A percentile compares a stretch with the other conserved stretches of the same genome.
Conservation (phyloP, 2,113 vertebrate genomes). For the Thalassarche chlororhynchos region DNA sequence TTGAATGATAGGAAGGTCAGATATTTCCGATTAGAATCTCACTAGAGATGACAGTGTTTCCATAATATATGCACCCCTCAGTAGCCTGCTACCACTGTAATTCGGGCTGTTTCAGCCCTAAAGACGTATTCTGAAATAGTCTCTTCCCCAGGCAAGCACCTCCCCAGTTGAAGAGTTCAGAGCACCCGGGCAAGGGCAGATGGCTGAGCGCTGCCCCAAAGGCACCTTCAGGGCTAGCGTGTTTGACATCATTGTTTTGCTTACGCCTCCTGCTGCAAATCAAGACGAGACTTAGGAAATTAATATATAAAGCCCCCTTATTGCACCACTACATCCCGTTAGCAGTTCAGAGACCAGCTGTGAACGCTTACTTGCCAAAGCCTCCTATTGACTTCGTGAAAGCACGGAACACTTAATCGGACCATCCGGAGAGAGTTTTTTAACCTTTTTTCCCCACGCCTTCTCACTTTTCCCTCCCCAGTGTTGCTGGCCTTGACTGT, state of each 20-base stretch:
- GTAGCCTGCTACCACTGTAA: not conserved
- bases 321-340: not conserved
- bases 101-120: not conserved
- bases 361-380: not conserved
- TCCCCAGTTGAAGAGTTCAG: not conserved
- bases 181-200: slow-evolving; percentile 27
- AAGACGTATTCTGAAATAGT: slow-evolving; percentile 13
- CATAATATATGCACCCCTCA: not conserved
- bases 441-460: not conserved
- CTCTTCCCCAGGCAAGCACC: not conserved
- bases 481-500: not conserved
- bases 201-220: not conserved
- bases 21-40: not conserved
- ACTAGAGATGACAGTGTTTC: slow-evolving; percentile 13
- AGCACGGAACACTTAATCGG: not conserved
- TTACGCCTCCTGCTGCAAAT: not conserved
- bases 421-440: not conserved
- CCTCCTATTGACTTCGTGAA: not conserved
- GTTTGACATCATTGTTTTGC: slow-evolving; percentile 24
- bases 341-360: slow-evolving; percentile 41
- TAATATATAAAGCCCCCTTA: slow-evolving; percentile 21
- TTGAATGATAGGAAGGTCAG: not conserved
- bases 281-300: slow-evolving; percentile 7
- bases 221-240: not conserved
- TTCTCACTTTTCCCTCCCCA: not conserved